Percentiles rank a stretch among this genome's conserved stretches.
Evolutionary conservation across 2,797 vertebrate genomes (phyloP).

Genomic region (Pyrrhura leucotis): DNA sequence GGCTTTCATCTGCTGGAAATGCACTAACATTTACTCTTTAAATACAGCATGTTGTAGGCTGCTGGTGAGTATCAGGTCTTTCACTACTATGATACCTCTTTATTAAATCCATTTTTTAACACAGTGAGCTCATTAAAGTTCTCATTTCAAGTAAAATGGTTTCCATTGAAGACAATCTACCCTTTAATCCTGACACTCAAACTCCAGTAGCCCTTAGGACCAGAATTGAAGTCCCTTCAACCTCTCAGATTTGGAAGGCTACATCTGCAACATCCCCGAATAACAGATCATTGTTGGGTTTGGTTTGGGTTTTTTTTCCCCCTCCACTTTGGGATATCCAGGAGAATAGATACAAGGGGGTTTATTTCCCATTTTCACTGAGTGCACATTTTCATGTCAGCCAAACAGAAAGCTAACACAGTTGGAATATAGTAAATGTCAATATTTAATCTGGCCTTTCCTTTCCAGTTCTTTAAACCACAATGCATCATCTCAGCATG

Average conservation of each 20-base stretch:
- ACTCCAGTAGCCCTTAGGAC: neutral
- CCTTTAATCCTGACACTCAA: neutral
- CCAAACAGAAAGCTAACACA: constrained; percentile 60
- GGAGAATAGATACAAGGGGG: neutral
- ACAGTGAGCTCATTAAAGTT: neutral
- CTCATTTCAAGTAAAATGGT: neutral
- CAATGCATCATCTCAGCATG: constrained; percentile 47
- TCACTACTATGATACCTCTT: neutral
- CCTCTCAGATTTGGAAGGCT: neutral
- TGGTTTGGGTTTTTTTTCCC: neutral
- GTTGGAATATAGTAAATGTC: constrained; percentile 56
- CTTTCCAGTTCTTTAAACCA: constrained; percentile 58
- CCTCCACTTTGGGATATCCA: neutral
- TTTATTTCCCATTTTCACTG: constrained; percentile 52
- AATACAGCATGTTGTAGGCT: neutral
- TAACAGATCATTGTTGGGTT: neutral
- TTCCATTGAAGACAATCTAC: neutral
- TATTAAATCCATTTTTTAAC: neutral
- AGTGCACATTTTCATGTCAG: constrained; percentile 39
- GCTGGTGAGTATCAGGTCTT: neutral
- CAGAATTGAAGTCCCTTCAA: neutral
- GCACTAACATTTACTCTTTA: neutral
- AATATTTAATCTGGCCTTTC: constrained; percentile 70
- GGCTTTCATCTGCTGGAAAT: neutral
- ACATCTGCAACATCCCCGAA: neutral